Evolutionary conservation across 2,888 invertebrate species (phyloP).

Genomic region (Diaperis boleti): DNA sequence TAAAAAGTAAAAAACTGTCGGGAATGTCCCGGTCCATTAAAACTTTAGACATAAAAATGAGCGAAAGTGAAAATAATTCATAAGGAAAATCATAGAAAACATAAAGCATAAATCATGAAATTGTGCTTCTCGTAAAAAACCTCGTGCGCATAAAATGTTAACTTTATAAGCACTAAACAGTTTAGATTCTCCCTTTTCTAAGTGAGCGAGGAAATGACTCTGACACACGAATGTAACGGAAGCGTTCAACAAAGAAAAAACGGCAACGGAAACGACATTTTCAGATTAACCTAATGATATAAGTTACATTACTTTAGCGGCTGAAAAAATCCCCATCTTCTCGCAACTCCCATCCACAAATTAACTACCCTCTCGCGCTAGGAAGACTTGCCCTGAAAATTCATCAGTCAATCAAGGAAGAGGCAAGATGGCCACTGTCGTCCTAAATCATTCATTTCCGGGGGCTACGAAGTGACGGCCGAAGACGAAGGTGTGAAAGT

Average conservation of each 20-base stretch:
- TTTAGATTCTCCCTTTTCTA: conserved; percentile 37
- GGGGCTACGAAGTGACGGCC: conserved; percentile 5
- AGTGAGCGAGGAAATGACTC: conserved; percentile 35
- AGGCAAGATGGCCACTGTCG: conserved; percentile 4
- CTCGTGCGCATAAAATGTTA: conserved; percentile 41
- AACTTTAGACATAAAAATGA: conserved; percentile 43
- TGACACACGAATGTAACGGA: conserved; percentile 35
- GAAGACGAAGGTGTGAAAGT: conserved; percentile 11
- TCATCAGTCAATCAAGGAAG: conserved; percentile 7
- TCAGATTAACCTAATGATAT: conserved; percentile 35
- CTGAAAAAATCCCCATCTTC: conserved; percentile 27
- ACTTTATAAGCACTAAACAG: conserved; percentile 44
- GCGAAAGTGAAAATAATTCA: conserved; percentile 42
- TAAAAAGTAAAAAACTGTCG: conserved; percentile 29
- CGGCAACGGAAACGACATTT: conserved; percentile 35
- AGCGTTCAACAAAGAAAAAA: conserved; percentile 33
- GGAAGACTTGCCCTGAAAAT: not conserved
- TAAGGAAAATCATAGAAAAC: conserved; percentile 39
- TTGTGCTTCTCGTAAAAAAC: conserved; percentile 40
- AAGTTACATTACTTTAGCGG: conserved; percentile 25
- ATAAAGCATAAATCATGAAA: conserved; percentile 41
- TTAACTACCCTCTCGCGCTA: conserved; percentile 2
- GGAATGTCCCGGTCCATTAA: conserved; percentile 37
- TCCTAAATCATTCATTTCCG: conserved; percentile 29
- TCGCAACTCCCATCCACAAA: conserved; percentile 12